These are phyloP conservation scores for Procambarus virginalis DNA, from an alignment of 1,140 invertebrate species.

Conservation along the genomic window DNA sequence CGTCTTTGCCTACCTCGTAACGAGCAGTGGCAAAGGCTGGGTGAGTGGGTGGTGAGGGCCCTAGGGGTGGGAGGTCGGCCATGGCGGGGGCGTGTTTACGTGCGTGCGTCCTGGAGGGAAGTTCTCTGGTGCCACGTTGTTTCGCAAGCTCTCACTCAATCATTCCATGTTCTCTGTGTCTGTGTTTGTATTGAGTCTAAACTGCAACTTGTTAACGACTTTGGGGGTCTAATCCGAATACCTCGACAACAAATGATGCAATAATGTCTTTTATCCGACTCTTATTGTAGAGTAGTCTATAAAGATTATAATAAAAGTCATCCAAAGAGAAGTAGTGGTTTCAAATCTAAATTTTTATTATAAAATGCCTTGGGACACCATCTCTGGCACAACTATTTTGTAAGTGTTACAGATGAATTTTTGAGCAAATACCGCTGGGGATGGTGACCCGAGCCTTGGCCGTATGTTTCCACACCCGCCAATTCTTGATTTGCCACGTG, in stretches of 20 bases:
- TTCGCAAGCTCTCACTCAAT: conserved; percentile 57
- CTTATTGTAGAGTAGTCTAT: conserved; percentile 54
- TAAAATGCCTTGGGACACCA: conserved; percentile 25
- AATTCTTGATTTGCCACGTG: conserved; percentile 33
- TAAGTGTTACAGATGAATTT: conserved; percentile 58
- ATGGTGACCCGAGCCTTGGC: conserved; percentile 39
- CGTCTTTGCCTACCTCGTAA: not conserved
- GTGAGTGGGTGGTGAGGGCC: not conserved
- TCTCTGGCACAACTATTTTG: conserved; percentile 56
- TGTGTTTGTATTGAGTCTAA: conserved; percentile 65
- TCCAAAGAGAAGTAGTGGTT: conserved; percentile 59
- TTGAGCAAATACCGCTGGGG: conserved; percentile 54
- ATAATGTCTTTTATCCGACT: conserved; percentile 70
- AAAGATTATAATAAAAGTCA: conserved; percentile 52
- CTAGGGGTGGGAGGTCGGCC: not conserved
- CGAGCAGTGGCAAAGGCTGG: not conserved
- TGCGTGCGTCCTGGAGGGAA: conserved; percentile 52
- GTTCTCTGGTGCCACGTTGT: conserved; percentile 40
- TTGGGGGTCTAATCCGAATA: conserved; percentile 63
- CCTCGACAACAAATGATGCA: conserved; percentile 69
- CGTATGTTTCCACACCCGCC: conserved; percentile 44
- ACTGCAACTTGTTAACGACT: conserved; percentile 62
- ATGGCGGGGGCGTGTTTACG: conserved; percentile 28
- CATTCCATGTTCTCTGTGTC: conserved; percentile 69
- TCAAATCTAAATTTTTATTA: conserved; percentile 62